phyloP scores from a whole-genome alignment of 2,888 invertebrate genomes.

The Chalcis sispes region DNA sequence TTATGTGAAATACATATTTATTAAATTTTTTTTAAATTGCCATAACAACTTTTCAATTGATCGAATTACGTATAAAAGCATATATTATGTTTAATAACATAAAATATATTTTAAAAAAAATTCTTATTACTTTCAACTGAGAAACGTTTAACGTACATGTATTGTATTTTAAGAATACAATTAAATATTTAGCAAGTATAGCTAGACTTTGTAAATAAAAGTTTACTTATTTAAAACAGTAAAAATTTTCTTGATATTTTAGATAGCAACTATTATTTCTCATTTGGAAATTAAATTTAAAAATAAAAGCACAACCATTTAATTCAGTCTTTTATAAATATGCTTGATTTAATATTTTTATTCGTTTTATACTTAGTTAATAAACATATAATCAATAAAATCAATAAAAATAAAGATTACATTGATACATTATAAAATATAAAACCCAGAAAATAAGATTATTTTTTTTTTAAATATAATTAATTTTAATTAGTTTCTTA shows the following conservation, averaged over 20 bases:
- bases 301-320: slow-evolving; percentile 42
- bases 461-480: neutral
- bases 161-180: neutral
- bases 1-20: slow-evolving; percentile 2
- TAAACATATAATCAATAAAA: neutral
- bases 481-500: no score
- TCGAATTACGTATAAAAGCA: neutral
- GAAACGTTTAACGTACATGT: neutral
- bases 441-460: neutral
- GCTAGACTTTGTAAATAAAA: no score
- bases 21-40: slow-evolving; percentile 21
- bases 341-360: slow-evolving; percentile 18
- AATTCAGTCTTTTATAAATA: slow-evolving; percentile 45
- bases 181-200: neutral
- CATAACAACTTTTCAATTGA: slow-evolving; percentile 12
- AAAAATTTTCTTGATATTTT: no score
- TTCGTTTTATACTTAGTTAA: slow-evolving; percentile 9
- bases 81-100: neutral
- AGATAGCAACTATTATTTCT: neutral
- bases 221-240: no score
- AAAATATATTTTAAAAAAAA: neutral
- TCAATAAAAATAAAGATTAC: slow-evolving; percentile 11
- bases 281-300: neutral
- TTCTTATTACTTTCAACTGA: neutral
- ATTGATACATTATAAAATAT: neutral